Base-by-base conservation (phyloP, 1,140 invertebrate species). In the Zaprionus ghesquierei region DNA sequence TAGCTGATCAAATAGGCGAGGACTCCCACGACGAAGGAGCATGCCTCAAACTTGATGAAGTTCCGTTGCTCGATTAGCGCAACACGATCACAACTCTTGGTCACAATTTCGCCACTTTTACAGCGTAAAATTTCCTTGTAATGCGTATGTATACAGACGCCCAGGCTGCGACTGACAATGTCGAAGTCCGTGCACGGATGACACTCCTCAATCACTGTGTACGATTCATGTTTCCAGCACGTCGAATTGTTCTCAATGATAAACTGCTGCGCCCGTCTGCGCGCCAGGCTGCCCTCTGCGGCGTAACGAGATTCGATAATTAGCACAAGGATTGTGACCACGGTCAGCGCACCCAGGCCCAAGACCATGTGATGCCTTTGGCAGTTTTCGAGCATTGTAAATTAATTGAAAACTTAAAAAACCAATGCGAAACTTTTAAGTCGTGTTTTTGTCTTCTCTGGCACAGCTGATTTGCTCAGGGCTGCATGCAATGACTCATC, bases 31-130 rank as follows among this genome's bases (percentile, higher is more conserved):
- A 94, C 89, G 79, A 97, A 95, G 92, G 95, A 95, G 69, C 95
- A 94, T 12, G 93, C 93, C 86, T 97, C 95, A 91, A 98, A 98
- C 81, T 96, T 95, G 94, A 97, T 97, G 92, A 97, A 98, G 46
- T 95, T 94, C 61, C 94, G 92, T 90, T 96, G 95, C 81, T 96
- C 96, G 29, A 96, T 93, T 92, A 95, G 96, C 15, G 93, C 94
- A 13, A 95, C 94, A 73, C 92, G 93, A 73, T 95, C 95, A 84
- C 95, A 96, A 82, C 95, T 95, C 92, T 95, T 94, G 9, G 94
- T 95, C 31, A 95, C 93, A 54, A 93, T 94, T 84, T 96, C 95
- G 54, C 95, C 95, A 78, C 93, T 95, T 75, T 94, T 93, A 92
- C 96, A 96, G 73, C 94, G 93, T 5, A 96, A 77, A 29, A 95